A percentile compares a stretch with the other conserved stretches of the same genome.
Conservation (phyloP, 2,113 vertebrate species). For the Axis porcinus region DNA sequence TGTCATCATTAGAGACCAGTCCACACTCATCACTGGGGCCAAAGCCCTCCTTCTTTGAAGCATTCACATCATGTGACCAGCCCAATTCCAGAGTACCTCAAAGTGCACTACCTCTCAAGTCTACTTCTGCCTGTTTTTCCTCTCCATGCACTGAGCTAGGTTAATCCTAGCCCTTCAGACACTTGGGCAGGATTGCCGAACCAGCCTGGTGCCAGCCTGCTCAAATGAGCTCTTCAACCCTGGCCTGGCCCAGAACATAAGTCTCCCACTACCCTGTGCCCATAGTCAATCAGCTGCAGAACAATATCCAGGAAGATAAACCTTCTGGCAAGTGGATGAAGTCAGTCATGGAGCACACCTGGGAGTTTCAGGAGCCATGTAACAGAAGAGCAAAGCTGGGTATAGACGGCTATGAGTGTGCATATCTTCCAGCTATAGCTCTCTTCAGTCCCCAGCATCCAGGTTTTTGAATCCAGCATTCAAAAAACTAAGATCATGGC, state of each 20-base stretch:
- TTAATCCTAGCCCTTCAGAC: conserved; percentile 97
- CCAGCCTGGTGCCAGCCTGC: conserved; percentile 93
- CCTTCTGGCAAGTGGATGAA: conserved; percentile 81
- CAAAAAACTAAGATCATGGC: neutral
- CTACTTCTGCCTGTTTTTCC: conserved; percentile 96
- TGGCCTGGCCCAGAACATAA: conserved; percentile 96
- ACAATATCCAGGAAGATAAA: conserved; percentile 95
- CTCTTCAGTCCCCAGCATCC: conserved; percentile 90
- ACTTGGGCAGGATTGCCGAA: conserved; percentile 96
- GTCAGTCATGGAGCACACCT: conserved; percentile 96
- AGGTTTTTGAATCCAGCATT: neutral
- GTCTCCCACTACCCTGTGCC: conserved; percentile 95
- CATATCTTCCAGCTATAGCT: conserved; percentile 94
- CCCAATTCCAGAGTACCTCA: conserved; percentile 96
- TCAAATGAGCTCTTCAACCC: conserved; percentile 98
- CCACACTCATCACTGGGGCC: conserved; percentile 95
- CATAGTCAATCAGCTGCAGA: conserved; percentile 96
- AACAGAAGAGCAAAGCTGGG: conserved; percentile 95
- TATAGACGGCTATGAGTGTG: conserved; percentile 93
- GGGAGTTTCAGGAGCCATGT: conserved; percentile 96
- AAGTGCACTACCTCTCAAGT: conserved; percentile 98
- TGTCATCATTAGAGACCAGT: conserved; percentile 95
- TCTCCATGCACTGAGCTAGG: conserved; percentile 98
- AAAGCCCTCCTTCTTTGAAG: conserved; percentile 96
- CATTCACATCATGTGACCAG: conserved; percentile 96